phyloP scores from a whole-genome alignment of 2,113 vertebrate species.

The Saccopteryx bilineata region DNA sequence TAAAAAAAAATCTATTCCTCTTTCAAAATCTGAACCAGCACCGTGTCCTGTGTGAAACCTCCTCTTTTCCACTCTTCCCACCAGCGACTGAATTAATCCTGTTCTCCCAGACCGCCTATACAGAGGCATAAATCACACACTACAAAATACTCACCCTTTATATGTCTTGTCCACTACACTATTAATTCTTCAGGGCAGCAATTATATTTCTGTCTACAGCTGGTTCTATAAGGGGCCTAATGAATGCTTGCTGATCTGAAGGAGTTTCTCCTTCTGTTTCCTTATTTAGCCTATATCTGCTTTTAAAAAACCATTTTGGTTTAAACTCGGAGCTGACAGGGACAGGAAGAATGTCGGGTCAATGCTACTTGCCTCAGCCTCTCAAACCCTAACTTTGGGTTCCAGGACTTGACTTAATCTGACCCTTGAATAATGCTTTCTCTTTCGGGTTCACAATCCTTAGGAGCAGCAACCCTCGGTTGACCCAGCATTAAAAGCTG shows the following conservation, averaged over 20 bases:
- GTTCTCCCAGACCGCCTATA: neutral
- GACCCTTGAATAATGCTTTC: neutral
- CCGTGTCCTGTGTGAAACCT: neutral
- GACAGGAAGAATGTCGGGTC: neutral
- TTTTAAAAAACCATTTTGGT: neutral
- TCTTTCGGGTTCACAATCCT: neutral
- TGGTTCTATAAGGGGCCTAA: neutral
- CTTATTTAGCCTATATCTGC: conserved; percentile 37
- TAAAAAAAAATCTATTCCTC: neutral
- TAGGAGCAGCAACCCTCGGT: neutral
- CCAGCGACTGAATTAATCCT: neutral
- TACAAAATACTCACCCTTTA: neutral
- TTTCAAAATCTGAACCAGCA: neutral
- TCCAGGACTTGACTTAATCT: conserved; percentile 18
- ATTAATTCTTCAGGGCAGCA: neutral
- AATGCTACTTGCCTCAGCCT: neutral
- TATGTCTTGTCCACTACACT: neutral
- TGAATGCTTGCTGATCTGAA: neutral
- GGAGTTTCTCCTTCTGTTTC: conserved; percentile 7
- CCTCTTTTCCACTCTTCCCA: neutral
- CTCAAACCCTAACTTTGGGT: neutral
- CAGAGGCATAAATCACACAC: neutral
- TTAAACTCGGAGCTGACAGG: neutral
- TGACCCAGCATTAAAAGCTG: conserved; percentile 24
- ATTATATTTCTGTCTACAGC: neutral